Conservation (phyloP, 2,113 vertebrate species). For the Neodon shergylaensis region DNA sequence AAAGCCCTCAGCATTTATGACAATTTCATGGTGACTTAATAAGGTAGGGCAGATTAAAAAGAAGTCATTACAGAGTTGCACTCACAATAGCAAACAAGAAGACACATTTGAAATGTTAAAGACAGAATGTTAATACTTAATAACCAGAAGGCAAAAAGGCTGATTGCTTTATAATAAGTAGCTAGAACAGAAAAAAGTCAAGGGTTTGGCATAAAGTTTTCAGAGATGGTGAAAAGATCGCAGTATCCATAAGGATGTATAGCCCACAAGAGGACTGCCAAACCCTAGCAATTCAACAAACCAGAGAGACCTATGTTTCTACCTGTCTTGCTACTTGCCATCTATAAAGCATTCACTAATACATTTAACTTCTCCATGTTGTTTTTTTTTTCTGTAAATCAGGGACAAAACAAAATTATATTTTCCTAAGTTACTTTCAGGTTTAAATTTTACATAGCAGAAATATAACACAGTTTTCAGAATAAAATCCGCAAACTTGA, state of each 20-base stretch:
- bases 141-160: neutral
- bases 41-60: neutral
- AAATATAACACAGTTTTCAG: neutral
- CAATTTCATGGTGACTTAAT: neutral
- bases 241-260: fast-evolving
- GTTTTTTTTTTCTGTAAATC: neutral
- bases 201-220: neutral
- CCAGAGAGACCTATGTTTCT: neutral
- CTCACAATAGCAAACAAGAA: neutral
- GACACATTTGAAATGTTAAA: neutral
- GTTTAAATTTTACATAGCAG: neutral
- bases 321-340: neutral
- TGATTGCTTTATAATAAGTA: neutral
- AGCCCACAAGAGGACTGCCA: neutral
- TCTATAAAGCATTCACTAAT: neutral
- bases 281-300: neutral
- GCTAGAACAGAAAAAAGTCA: neutral
- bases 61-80: neutral
- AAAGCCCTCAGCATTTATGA: fast-evolving
- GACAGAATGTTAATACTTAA: neutral
- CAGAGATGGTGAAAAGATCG: neutral
- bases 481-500: neutral
- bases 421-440: neutral
- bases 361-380: neutral
- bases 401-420: neutral